phyloP scores from a whole-genome alignment of 1,140 invertebrate species.

The Colletes gigas region DNA sequence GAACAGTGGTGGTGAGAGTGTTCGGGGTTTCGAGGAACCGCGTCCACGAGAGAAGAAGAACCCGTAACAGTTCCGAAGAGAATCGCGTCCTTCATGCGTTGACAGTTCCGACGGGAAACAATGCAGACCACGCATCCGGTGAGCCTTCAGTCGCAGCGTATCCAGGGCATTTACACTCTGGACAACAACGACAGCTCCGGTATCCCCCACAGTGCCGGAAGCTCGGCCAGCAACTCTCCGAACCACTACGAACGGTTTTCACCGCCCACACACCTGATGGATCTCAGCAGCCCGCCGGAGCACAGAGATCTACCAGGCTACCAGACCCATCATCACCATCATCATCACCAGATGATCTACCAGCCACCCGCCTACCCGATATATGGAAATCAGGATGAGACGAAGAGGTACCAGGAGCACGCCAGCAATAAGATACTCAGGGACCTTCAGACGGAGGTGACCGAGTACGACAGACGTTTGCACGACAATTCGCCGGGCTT shows the following conservation, averaged over 20 bases:
- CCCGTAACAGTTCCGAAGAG: not conserved
- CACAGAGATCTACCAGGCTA: constrained; percentile 43
- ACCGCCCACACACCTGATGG: constrained; percentile 71
- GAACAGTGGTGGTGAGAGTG: not conserved
- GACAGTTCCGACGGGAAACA: not conserved
- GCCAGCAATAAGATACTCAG: constrained; percentile 28
- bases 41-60: not conserved
- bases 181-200: constrained; percentile 58
- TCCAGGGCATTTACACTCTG: constrained; percentile 49
- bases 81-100: not conserved
- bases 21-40: not conserved
- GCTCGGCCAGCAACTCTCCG: constrained; percentile 73
- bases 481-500: constrained; percentile 64
- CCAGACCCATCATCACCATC: constrained; percentile 47
- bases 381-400: constrained; percentile 57
- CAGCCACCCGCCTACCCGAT: constrained; percentile 48
- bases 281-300: constrained; percentile 69
- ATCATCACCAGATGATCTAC: constrained; percentile 51
- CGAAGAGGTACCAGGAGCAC: constrained; percentile 52
- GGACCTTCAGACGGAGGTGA: constrained; percentile 34
- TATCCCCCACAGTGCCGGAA: constrained; percentile 70
- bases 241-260: constrained; percentile 69
- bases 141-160: constrained; percentile 42
- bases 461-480: constrained; percentile 58
- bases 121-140: constrained; percentile 62